Evolutionary conservation across 2,888 invertebrate species (phyloP).

Genomic region (Agrenia bidenticulata): DNA sequence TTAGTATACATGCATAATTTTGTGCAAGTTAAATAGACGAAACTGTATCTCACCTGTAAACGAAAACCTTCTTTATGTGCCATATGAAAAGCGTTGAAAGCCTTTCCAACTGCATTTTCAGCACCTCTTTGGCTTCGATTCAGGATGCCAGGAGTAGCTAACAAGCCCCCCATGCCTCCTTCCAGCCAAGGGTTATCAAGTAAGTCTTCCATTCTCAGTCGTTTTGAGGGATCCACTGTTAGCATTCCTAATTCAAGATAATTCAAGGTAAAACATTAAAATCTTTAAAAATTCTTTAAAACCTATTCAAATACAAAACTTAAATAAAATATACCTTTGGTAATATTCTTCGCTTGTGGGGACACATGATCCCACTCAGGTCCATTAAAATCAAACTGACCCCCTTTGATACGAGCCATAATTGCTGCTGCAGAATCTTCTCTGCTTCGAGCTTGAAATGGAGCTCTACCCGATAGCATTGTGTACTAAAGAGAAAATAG

Average conservation of each 20-base stretch:
- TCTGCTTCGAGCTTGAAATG: slow-evolving; percentile 72
- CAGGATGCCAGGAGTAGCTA: slow-evolving; percentile 66
- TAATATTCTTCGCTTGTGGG: slow-evolving; percentile 71
- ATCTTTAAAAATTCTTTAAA: slow-evolving; percentile 6
- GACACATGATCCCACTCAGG: slow-evolving; percentile 73
- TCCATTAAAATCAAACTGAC: slow-evolving; percentile 75
- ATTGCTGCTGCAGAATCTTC: slow-evolving; percentile 73
- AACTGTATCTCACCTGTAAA: slow-evolving; percentile 59
- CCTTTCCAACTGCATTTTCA: slow-evolving; percentile 64
- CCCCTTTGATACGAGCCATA: slow-evolving; percentile 76
- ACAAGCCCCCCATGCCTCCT: slow-evolving; percentile 53
- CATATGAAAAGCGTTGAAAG: slow-evolving; percentile 68
- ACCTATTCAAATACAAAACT: too few species aligned
- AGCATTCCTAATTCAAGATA: slow-evolving; percentile 68
- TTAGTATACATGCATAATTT: too few species aligned
- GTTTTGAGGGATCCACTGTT: slow-evolving; percentile 72
- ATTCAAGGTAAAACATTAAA: too few species aligned
- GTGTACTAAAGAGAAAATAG: slow-evolving; percentile 64
- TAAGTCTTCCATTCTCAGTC: slow-evolving; percentile 70
- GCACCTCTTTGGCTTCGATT: slow-evolving; percentile 57
- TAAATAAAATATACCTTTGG: slow-evolving; percentile 59
- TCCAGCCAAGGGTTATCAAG: slow-evolving; percentile 69
- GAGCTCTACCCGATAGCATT: slow-evolving; percentile 82
- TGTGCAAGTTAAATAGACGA: too few species aligned
- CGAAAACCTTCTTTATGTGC: slow-evolving; percentile 73